A percentile compares a stretch with the other conserved stretches of the same genome.
phyloP scores from a whole-genome alignment of 2,888 invertebrate species.

The Rotaria sp. region DNA sequence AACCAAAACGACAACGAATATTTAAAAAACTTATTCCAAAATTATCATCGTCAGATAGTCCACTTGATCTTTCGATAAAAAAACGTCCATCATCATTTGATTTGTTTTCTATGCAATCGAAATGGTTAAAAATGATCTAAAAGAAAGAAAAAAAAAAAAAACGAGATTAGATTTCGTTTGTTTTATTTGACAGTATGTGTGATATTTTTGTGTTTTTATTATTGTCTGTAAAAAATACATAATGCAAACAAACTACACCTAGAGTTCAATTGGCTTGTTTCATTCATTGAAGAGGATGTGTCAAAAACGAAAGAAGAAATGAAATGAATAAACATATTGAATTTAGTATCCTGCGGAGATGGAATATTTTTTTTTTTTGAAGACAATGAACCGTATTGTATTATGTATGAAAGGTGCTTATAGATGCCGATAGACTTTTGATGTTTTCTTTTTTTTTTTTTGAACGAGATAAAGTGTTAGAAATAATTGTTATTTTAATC shows the following conservation, averaged over 20 bases:
- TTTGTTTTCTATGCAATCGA: neutral
- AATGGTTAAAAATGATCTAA: constrained; percentile 22
- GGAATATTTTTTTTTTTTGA: neutral
- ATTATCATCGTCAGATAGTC: neutral
- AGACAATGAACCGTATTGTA: neutral
- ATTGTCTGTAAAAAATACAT: constrained; percentile 7
- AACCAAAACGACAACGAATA: neutral
- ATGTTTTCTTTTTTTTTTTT: neutral
- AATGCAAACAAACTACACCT: neutral
- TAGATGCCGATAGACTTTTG: neutral
- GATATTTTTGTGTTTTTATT: constrained; percentile 24
- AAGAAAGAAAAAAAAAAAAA: neutral
- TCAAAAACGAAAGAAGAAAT: neutral
- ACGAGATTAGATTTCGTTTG: neutral
- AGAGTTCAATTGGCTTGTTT: neutral
- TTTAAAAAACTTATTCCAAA: neutral
- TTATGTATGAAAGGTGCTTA: constrained; percentile 5
- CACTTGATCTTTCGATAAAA: constrained; percentile 1
- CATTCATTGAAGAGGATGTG: constrained; percentile 2
- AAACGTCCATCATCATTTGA: constrained; percentile 6
- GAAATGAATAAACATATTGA: neutral
- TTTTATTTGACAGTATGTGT: neutral
- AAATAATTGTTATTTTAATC: neutral
- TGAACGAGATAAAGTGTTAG: neutral
- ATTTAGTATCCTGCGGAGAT: neutral